Evolutionary conservation across 2,888 invertebrate genomes (phyloP).

Genomic region (Perithous albicinctus): DNA sequence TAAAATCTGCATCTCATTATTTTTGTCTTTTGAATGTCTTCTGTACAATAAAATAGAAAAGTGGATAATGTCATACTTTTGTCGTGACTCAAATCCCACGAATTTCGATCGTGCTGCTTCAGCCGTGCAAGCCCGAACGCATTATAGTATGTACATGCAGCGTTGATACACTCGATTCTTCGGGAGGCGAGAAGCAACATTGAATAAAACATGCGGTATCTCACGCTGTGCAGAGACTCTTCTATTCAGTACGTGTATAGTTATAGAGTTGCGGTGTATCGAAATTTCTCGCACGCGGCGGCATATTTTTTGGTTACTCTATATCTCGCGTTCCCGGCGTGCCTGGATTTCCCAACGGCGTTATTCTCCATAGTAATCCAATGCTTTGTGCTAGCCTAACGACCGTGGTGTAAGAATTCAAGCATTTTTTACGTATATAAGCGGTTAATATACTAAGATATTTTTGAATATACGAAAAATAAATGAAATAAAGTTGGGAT

Average conservation of each 20-base stretch:
- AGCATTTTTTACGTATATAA: slow-evolving; percentile 8
- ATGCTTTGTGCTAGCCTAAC: slow-evolving; percentile 14
- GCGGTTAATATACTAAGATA: not conserved
- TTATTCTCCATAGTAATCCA: slow-evolving; percentile 57
- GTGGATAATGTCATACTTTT: not conserved
- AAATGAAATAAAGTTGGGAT: too few species aligned
- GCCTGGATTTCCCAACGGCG: slow-evolving; percentile 61
- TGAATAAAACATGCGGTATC: slow-evolving; percentile 56
- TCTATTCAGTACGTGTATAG: slow-evolving; percentile 17
- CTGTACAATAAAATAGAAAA: not conserved
- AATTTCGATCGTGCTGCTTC: not conserved
- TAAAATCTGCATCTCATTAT: not conserved
- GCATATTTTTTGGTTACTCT: slow-evolving; percentile 50
- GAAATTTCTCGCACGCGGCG: slow-evolving; percentile 32
- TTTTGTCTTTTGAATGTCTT: not conserved
- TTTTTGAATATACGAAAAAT: not conserved
- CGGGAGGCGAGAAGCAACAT: slow-evolving; percentile 36
- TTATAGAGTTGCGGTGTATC: slow-evolving; percentile 26
- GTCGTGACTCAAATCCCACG: not conserved
- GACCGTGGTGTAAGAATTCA: not conserved
- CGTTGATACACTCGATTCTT: slow-evolving; percentile 37
- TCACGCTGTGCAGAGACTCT: slow-evolving; percentile 33
- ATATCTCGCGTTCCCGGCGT: slow-evolving; percentile 27
- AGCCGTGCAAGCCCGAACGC: slow-evolving; percentile 11
- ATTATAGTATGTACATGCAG: not conserved